Evolutionary conservation across 2,113 vertebrate species (phyloP), one percentile per base, ranked within the genome.

Genomic region (Accipiter virgatus): DNA sequence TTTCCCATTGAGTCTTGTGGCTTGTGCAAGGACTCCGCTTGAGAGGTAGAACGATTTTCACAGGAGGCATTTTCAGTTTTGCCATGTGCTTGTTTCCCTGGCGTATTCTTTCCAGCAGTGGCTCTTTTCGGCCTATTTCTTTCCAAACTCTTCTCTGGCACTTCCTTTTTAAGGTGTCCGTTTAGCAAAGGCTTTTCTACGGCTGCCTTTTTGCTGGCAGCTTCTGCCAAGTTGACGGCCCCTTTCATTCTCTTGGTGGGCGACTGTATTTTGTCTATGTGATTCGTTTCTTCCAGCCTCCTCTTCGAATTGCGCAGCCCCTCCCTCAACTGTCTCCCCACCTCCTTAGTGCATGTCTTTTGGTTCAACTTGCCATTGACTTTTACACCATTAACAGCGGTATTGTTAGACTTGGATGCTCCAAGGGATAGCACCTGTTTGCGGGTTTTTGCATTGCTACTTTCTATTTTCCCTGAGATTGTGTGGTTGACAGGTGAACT

Each of bases 401-500:
- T 97, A 97, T 98, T 98, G 92, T 98, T 97, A 94, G 98, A 96
- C 98, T 95, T 98, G 98, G 98, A 98, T 97, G 95, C 97, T 97
- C 98, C 98, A 97, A 98, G 98, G 98, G 99, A 98, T 99, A 99
- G 99, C 99, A 99, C 99, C 99, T 99, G 99, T 99, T 99, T 99
- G 98, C 99, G 99, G 97, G 99, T 99, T 99, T 99, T 99, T 99
- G 99, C 99, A 99, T 99, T 99, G 99, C 99, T 99, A 99, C 99
- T 99, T 99, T 99, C 99, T 98, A 98, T 98, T 99, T 99, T 99
- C 99, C 99, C 99, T 99, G 99, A 99, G 99, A 99, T 98, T 98
- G 98, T 98, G 97, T 98, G 98, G 98, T 99, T 98, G 98, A 98
- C 98, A 97, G 98, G 98, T 98, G 98, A 98, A 98, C 98, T 98